These are phyloP conservation scores for Dendrophyllia cribrosa DNA, from an alignment of 64 coral and sea anemone genomes.

Conservation along the genomic window DNA sequence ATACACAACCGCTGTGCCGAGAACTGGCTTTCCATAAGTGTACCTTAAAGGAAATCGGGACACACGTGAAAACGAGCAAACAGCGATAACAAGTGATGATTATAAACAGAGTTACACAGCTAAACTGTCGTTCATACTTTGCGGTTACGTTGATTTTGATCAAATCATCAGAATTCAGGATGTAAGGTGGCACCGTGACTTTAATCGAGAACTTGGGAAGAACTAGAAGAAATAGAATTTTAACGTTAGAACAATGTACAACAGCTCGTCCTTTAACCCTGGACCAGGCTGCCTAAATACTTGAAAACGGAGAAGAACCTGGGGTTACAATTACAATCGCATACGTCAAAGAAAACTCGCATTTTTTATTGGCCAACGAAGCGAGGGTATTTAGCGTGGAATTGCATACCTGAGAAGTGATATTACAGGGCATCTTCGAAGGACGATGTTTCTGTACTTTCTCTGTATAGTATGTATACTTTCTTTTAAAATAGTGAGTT, in stretches of 20 bases:
- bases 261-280: no score
- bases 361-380: no score
- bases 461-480: no score
- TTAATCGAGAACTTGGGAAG: conserved; percentile 89
- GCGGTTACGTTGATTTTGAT: conserved; percentile 47
- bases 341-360: no score
- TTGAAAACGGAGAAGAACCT: no score
- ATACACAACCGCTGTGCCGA: conserved; percentile 16
- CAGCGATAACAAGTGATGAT: not conserved
- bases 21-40: conserved; percentile 72
- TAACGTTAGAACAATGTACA: not conserved
- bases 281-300: not conserved
- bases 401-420: no score
- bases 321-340: no score
- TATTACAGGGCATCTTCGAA: no score
- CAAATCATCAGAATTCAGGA: conserved; percentile 29
- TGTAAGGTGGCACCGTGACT: conserved; percentile 60
- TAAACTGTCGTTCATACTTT: not conserved
- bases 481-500: no score
- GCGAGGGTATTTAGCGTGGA: no score
- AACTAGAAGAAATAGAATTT: conserved; percentile 41
- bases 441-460: no score
- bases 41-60: conserved; percentile 20
- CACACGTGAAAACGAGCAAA: not conserved
- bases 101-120: not conserved